phyloP scores from a whole-genome alignment of 2,113 vertebrate species.

The Channa maculata region DNA sequence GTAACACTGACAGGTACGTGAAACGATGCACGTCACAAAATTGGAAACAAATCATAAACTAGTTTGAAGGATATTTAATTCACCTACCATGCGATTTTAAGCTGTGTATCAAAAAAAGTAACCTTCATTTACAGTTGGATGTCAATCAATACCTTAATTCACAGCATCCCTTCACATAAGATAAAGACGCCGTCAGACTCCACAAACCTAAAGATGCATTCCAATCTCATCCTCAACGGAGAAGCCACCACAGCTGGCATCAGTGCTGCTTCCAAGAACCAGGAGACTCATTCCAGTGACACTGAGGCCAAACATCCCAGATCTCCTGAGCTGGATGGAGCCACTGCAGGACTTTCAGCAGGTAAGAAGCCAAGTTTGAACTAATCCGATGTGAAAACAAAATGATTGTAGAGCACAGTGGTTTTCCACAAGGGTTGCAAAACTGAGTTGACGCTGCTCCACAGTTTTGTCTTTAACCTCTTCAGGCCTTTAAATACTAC shows the following conservation, averaged over 20 bases:
- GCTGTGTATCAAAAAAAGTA: neutral
- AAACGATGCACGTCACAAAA: neutral
- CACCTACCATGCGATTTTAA: neutral
- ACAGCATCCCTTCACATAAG: slow-evolving; percentile 22
- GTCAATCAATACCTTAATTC: neutral
- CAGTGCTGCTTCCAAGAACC: neutral
- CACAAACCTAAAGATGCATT: slow-evolving; percentile 12
- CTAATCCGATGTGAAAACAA: too few species aligned
- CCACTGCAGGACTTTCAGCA: neutral
- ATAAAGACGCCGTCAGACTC: slow-evolving; percentile 8
- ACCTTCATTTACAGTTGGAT: neutral
- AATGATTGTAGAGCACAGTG: too few species aligned
- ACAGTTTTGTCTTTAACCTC: too few species aligned
- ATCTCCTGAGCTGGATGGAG: slow-evolving; percentile 2
- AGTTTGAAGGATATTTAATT: too few species aligned
- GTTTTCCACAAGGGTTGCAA: too few species aligned
- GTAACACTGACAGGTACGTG: slow-evolving; percentile 63
- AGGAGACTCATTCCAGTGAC: neutral
- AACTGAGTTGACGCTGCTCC: too few species aligned
- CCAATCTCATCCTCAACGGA: slow-evolving; percentile 29
- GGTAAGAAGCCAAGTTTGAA: slow-evolving; percentile 22
- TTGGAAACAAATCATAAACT: neutral
- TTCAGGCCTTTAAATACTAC: too few species aligned
- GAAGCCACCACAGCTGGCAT: neutral
- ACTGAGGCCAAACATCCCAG: neutral